phyloP scores from a whole-genome alignment of 2,113 vertebrate genomes.

The Amblyopsis rosae region DNA sequence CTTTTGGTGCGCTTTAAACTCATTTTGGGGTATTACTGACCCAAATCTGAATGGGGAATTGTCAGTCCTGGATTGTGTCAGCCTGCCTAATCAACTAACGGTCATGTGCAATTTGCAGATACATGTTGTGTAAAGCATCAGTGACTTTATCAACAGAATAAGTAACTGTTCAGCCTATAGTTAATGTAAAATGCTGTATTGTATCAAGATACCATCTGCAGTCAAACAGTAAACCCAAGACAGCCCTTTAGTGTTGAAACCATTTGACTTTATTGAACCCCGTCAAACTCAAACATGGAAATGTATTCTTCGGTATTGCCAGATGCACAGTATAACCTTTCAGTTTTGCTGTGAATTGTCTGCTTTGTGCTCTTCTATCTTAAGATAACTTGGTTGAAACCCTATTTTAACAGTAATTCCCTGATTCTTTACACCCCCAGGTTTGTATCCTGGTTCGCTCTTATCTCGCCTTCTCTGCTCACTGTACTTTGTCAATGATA shows the following conservation, averaged over 20 bases:
- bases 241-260: conserved; percentile 35
- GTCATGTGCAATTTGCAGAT: conserved; percentile 13
- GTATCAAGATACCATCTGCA: conserved; percentile 40
- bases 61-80: conserved; percentile 36
- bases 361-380: conserved; percentile 19
- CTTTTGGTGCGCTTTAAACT: conserved; percentile 49
- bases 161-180: no score
- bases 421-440: conserved; percentile 37
- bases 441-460: conserved; percentile 44
- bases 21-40: conserved; percentile 27
- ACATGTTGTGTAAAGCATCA: background rate
- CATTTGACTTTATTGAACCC: conserved; percentile 22
- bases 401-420: conserved; percentile 45
- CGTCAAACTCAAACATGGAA: conserved; percentile 15
- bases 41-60: conserved; percentile 45
- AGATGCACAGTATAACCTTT: conserved; percentile 19
- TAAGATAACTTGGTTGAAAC: conserved; percentile 32
- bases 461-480: conserved; percentile 13
- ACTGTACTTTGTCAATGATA: conserved; percentile 38
- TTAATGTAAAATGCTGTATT: conserved; percentile 15
- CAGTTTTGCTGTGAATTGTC: conserved; percentile 37
- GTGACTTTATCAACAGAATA: background rate
- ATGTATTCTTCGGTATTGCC: conserved; percentile 30
- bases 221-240: conserved; percentile 26
- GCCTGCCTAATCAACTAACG: conserved; percentile 41